phyloP scores from a whole-genome alignment of 2,888 invertebrate species.

The Seira musarum region DNA sequence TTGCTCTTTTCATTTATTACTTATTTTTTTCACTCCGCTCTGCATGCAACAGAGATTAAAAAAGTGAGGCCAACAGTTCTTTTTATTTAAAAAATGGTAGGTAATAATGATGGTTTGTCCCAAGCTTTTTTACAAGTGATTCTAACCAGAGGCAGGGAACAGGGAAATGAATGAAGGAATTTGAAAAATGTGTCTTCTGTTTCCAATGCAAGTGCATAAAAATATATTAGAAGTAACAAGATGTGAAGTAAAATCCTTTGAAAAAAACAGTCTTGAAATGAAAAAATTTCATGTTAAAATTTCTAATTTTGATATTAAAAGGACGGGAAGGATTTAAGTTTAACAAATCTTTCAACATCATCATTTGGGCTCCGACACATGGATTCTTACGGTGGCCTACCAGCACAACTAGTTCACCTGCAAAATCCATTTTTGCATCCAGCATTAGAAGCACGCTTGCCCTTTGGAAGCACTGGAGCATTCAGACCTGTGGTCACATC shows the following conservation, averaged over 20 bases:
- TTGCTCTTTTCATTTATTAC: background rate
- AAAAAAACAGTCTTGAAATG: no score
- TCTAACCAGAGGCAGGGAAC: no score
- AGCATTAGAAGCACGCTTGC: conserved; percentile 77
- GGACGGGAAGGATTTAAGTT: conserved; percentile 67
- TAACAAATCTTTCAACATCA: conserved; percentile 71
- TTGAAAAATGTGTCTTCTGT: no score
- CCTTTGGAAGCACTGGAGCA: conserved; percentile 76
- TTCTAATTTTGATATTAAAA: conserved; percentile 18
- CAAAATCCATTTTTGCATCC: conserved; percentile 83
- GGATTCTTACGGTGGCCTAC: conserved; percentile 78
- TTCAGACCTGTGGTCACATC: conserved; percentile 77
- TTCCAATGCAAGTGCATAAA: no score
- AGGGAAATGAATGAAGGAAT: no score
- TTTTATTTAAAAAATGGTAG: background rate
- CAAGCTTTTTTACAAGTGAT: background rate
- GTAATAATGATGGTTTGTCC: background rate
- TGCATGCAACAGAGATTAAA: background rate
- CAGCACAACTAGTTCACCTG: conserved; percentile 80
- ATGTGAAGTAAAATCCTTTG: no score
- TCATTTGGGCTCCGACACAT: conserved; percentile 75
- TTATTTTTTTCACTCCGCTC: background rate
- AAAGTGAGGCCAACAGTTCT: background rate
- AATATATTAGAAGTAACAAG: no score
- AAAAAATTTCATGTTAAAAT: no score